Evolutionary conservation across 2,797 vertebrate species (phyloP), one percentile per base, ranked within the genome.

Genomic region (Gallinago stenura): DNA sequence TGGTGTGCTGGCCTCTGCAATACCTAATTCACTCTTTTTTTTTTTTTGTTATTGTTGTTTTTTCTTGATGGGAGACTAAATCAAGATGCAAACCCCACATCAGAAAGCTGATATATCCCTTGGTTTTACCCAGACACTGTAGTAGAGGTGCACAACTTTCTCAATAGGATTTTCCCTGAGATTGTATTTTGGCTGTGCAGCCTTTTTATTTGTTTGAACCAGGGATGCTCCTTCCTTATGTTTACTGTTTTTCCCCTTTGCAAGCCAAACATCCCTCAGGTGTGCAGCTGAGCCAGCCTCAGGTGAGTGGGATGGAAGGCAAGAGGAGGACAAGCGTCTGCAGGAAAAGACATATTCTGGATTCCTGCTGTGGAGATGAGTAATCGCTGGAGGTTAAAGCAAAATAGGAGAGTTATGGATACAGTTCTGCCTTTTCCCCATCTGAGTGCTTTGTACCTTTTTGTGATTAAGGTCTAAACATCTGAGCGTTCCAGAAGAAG

Each of bases 271-370:
- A 53, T 77, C 71, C 66, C 75, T 91, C 37, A 83, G 84, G 86
- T 97, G 68, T 0, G 11, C 81, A 90, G 91, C 89, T 88, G 71
- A 89, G 80, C 87, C 61, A 54, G 60, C 26, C 35, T 75, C 5
- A 9, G 70, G 71, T 88, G 83, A 86, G 61, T 95, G 72, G 68
- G 78, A 78, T 72, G 13, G 73, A 90, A 91, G 93, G 94, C 93
- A 76, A 90, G 94, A 89, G 76, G 21, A 94, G 91, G 93, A 93
- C 75, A 92, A 81, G 87, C 30, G 33, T 87, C 53, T 89, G 94
- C 92, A 95, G 92, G 93, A 95, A 91, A 80, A 89, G 83, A 37
- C 91, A 76, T 69, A 95, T 75, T 95, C 96, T 88, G 80, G 87
- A 96, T 93, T 96, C 87, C 54, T 92, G 25, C 61, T 68, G 41